These are phyloP conservation scores for Myoxocephalus aenaeus DNA, from an alignment of 2,797 vertebrate species.

Conservation along the genomic window DNA sequence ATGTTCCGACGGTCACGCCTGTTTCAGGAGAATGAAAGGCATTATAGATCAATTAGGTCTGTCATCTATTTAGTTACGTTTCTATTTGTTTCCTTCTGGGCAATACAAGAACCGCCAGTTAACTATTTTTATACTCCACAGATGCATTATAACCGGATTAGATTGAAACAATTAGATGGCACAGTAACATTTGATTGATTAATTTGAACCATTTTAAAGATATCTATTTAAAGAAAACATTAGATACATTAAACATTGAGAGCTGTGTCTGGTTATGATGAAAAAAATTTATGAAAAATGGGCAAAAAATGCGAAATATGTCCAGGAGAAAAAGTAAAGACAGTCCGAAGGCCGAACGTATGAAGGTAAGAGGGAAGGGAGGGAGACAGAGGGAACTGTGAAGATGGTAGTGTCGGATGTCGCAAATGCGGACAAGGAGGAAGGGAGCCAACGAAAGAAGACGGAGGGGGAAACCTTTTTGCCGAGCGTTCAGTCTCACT, in stretches of 20 bases:
- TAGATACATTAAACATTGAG: constrained; percentile 41
- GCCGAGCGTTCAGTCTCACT: neutral
- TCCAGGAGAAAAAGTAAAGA: neutral
- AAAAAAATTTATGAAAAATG: no score
- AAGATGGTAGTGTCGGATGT: neutral
- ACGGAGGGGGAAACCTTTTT: neutral
- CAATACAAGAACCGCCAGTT: neutral
- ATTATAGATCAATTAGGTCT: constrained; percentile 69
- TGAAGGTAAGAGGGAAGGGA: neutral
- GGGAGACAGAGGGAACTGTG: neutral
- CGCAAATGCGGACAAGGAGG: neutral
- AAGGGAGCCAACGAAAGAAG: neutral
- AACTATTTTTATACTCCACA: neutral
- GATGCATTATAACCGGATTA: neutral
- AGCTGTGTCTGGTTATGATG: neutral
- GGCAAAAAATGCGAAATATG: no score
- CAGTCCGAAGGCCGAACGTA: neutral
- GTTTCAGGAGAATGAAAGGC: constrained; percentile 78
- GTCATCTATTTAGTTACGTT: constrained; percentile 44
- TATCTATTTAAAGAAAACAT: neutral
- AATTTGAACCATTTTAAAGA: neutral
- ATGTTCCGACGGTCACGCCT: constrained; percentile 87
- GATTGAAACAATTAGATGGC: neutral
- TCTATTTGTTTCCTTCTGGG: constrained; percentile 21
- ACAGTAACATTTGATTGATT: neutral